phyloP scores from a whole-genome alignment of 1,140 invertebrate species.

The Nixonia krombeini region DNA sequence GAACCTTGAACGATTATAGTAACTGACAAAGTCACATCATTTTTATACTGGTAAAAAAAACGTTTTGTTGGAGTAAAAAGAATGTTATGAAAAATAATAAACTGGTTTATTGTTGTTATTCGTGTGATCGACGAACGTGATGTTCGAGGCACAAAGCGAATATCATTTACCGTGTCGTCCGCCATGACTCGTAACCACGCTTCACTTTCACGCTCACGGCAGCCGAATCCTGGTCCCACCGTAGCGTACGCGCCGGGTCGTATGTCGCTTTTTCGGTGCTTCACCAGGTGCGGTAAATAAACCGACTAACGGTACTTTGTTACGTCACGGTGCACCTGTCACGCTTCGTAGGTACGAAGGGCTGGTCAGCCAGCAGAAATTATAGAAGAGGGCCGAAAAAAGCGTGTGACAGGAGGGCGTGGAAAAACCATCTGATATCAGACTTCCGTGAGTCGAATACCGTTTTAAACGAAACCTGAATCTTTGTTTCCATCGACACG shows the following conservation, averaged over 20 bases:
- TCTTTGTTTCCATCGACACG: too few species aligned
- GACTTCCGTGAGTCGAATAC: slow-evolving; percentile 55
- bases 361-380: slow-evolving; percentile 45
- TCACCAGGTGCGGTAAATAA: slow-evolving; percentile 48
- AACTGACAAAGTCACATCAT: too few species aligned
- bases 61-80: too few species aligned
- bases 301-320: slow-evolving; percentile 60
- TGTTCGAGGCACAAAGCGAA: too few species aligned
- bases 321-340: slow-evolving; percentile 65
- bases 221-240: slow-evolving; percentile 35
- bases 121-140: too few species aligned
- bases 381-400: slow-evolving; percentile 31
- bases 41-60: too few species aligned
- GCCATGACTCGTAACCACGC: too few species aligned
- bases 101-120: too few species aligned
- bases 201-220: slow-evolving; percentile 61
- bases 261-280: slow-evolving; percentile 52
- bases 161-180: background rate
- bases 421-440: slow-evolving; percentile 55
- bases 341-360: slow-evolving; percentile 53
- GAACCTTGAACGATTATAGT: too few species aligned
- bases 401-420: slow-evolving; percentile 9
- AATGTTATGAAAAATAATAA: too few species aligned
- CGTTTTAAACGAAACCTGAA: slow-evolving; percentile 13
- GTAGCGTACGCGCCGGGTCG: slow-evolving; percentile 29